Evolutionary conservation across 2,113 vertebrate species (phyloP), one percentile per base, ranked within the genome.

Genomic region (Hemiprocne comata): DNA sequence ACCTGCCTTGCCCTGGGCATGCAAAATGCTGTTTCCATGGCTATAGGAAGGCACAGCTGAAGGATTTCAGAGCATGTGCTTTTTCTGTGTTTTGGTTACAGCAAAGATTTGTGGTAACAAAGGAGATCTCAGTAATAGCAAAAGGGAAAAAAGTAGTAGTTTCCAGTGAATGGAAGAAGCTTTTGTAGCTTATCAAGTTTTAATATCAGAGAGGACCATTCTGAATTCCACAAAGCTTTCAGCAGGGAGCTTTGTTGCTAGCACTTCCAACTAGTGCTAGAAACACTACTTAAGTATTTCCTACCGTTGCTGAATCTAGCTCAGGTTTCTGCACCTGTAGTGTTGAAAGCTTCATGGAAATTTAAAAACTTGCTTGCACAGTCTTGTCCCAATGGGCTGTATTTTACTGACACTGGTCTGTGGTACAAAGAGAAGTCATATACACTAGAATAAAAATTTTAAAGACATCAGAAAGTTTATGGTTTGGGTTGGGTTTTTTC

Each of bases 51-150:
- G 72, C 86, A 58, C 50, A 85, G 65, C 65, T 81, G 60, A 86
- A 67, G 36, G 55, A 81, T 95, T 90, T 92, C 65, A 70, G 79
- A 94, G 90, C 64, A 17, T 26, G 76, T 92, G 88, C 82, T 88
- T 95, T 75, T 82, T 50, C 65, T 89, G 28, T 84, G 77, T 62
- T 93, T 92, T 89, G 93, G 73, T 90, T 87, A 89, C 73, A 82
- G 80, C 86, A 73, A 57, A 96, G 83, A 69, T 67, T 80, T 76
- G 65, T 82, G 58, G 19, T 82, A 89, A 92, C 85, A 93, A 89
- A 88, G 65, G 69, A 95, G 69, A 85, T 78, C 51, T 46, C 75
- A 74, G 73, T 57, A 50, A 78, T 38, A 74, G 62, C 62, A 72
- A 90, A 77, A 61, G 19, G n/a, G 20, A 18, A 64, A 50, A 62